Percentiles rank a stretch among this genome's conserved stretches.
phyloP scores from a whole-genome alignment of 2,113 vertebrate genomes.

The Empidonax traillii region DNA sequence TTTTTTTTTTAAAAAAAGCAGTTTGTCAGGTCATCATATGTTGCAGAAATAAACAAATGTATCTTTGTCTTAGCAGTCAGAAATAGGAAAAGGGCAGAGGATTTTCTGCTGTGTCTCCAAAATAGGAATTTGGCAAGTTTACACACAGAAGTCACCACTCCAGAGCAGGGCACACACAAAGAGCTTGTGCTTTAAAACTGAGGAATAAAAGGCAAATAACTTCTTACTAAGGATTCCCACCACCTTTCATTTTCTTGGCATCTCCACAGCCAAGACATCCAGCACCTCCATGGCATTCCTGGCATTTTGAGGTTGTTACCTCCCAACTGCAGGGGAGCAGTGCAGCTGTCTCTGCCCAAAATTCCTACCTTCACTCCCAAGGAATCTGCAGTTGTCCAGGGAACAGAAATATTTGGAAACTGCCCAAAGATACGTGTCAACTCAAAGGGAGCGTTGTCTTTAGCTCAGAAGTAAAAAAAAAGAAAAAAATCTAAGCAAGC shows the following conservation, averaged over 20 bases:
- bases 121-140: accelerated
- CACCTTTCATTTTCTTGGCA: not conserved
- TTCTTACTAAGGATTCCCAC: not conserved
- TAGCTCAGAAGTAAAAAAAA: not conserved
- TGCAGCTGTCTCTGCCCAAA: not conserved
- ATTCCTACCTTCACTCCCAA: not conserved
- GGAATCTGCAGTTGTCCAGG: not conserved
- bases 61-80: not conserved
- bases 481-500: not conserved
- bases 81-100: not conserved
- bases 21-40: not conserved
- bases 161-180: not conserved
- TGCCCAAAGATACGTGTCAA: not conserved
- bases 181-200: not conserved
- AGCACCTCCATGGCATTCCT: not conserved
- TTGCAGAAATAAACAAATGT: not conserved
- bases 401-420: not conserved
- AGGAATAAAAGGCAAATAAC: not conserved
- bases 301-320: accelerated
- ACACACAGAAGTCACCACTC: not conserved
- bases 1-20: no score
- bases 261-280: not conserved
- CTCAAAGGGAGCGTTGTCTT: not conserved
- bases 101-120: not conserved
- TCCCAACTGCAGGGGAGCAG: not conserved